Conservation (phyloP, 2,113 vertebrate species). For the Hemiscyllium ocellatum region DNA sequence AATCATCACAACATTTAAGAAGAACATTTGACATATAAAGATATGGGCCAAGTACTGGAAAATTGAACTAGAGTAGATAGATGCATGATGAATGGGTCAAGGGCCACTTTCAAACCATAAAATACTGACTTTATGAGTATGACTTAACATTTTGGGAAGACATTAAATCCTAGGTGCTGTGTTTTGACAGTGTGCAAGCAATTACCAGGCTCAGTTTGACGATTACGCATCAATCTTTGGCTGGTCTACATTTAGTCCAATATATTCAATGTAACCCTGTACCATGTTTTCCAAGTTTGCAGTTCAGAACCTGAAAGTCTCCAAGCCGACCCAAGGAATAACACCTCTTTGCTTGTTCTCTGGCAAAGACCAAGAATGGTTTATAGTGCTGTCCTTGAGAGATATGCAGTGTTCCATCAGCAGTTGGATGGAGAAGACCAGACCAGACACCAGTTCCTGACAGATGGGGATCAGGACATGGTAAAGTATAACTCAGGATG, state of each 20-base stretch:
- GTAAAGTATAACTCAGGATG: slow-evolving; percentile 61
- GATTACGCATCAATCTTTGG: neutral
- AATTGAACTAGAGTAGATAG: no score
- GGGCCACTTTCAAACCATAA: no score
- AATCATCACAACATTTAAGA: no score
- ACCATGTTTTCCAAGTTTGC: slow-evolving; percentile 67
- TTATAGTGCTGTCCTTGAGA: slow-evolving; percentile 81
- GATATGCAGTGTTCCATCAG: slow-evolving; percentile 78
- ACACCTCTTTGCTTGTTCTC: slow-evolving; percentile 81
- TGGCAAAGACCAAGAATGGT: slow-evolving; percentile 92
- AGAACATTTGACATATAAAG: no score
- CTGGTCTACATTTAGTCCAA: neutral
- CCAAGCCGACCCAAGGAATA: slow-evolving; percentile 75
- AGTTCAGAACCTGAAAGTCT: slow-evolving; percentile 91
- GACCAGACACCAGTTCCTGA: slow-evolving; percentile 74
- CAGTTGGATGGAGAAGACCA: slow-evolving; percentile 59
- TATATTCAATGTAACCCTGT: neutral
- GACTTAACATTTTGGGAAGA: no score
- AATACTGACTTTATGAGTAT: no score
- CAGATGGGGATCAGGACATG: slow-evolving; percentile 96
- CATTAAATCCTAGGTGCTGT: no score
- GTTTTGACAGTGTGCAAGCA: neutral
- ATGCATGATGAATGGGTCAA: no score
- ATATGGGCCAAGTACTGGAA: no score
- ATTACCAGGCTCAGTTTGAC: neutral